Conservation (phyloP, 2,888 invertebrate genomes). For the Heliconius hortense region DNA sequence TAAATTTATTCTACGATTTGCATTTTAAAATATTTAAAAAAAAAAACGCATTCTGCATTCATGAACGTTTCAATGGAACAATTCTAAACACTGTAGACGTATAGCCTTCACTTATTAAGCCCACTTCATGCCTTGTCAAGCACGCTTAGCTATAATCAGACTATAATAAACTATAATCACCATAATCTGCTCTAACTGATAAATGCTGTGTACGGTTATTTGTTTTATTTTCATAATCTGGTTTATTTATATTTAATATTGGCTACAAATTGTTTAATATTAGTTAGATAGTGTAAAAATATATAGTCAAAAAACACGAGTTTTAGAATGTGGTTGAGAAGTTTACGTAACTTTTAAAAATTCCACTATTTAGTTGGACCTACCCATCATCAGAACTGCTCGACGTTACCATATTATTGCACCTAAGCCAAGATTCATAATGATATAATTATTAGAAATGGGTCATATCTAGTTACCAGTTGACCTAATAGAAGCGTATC, state of each 20-base stretch:
- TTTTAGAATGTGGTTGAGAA: no score
- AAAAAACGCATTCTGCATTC: not conserved
- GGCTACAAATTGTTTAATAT: not conserved
- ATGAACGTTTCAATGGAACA: not conserved
- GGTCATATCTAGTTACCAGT: no score
- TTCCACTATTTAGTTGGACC: no score
- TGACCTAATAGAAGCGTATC: no score
- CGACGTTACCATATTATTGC: no score
- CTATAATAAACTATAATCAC: conserved; percentile 29
- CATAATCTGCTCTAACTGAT: conserved; percentile 25
- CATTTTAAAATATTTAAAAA: not conserved
- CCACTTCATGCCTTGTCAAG: conserved; percentile 32
- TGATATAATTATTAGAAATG: no score
- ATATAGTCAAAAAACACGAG: no score
- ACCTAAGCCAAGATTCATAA: no score
- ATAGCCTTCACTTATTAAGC: conserved; percentile 29
- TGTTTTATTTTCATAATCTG: conserved; percentile 17
- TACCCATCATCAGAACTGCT: no score
- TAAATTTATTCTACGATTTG: not conserved
- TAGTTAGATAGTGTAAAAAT: no score
- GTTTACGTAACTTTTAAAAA: no score
- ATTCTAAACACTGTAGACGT: conserved; percentile 19
- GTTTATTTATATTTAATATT: not conserved
- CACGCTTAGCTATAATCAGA: conserved; percentile 30
- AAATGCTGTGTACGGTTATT: conserved; percentile 23